These are phyloP conservation scores for Myotis findleyi DNA, from an alignment of 2,797 vertebrate genomes.

Conservation along the genomic window DNA sequence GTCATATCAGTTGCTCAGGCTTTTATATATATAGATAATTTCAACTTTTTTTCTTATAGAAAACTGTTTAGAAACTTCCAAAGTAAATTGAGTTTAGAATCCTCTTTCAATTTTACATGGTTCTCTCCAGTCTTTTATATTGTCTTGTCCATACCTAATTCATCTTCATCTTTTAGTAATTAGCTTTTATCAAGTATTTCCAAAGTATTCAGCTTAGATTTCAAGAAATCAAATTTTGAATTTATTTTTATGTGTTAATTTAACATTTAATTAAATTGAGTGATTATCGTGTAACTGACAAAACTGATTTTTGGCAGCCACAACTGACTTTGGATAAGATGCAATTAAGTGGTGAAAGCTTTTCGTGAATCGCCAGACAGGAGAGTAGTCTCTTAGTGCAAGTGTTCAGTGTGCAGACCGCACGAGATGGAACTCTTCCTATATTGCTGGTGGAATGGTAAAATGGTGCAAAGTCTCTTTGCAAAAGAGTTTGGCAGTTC, in stretches of 20 bases:
- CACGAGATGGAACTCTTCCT: background rate
- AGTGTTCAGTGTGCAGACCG: background rate
- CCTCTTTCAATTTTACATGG: background rate
- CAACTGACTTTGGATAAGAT: background rate
- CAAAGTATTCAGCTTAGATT: background rate
- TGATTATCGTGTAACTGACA: background rate
- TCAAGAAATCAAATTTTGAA: background rate
- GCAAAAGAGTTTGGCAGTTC: background rate
- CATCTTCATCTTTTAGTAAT: background rate
- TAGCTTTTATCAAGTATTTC: background rate
- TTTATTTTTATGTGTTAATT: background rate
- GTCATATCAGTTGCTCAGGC: too few relatives aligned
- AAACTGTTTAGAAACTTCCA: background rate
- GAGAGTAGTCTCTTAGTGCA: background rate
- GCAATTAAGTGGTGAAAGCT: background rate
- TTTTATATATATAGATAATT: background rate
- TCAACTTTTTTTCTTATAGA: background rate
- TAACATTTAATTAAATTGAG: background rate
- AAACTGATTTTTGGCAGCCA: background rate
- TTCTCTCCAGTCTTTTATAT: background rate
- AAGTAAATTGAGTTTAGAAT: constrained; percentile 8
- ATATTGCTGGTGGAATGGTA: background rate
- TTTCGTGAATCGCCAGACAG: background rate
- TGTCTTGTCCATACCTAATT: background rate
- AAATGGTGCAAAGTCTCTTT: background rate